These are phyloP conservation scores for Charanyca ferruginea DNA, from an alignment of 2,888 invertebrate genomes.

Conservation along the genomic window DNA sequence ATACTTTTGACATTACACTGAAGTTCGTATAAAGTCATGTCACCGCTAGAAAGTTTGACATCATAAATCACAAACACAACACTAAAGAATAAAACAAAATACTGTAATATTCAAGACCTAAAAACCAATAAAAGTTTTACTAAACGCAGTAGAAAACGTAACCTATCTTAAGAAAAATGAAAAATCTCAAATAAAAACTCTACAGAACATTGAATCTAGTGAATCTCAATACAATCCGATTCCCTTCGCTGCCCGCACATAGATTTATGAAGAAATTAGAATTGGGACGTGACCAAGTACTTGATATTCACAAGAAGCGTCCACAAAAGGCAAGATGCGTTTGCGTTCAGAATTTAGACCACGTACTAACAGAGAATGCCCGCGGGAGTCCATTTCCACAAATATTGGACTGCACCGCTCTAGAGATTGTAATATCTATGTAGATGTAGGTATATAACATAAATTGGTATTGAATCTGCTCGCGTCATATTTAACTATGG, in stretches of 20 bases:
- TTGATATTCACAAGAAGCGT: slow-evolving; percentile 73
- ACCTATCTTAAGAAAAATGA: slow-evolving; percentile 9
- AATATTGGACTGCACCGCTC: slow-evolving; percentile 82
- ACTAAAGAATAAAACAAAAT: too few relatives aligned
- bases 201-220: slow-evolving; percentile 62
- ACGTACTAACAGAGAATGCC: slow-evolving; percentile 78
- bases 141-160: slow-evolving; percentile 17
- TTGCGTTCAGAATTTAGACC: slow-evolving; percentile 75
- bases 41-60: too few relatives aligned
- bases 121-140: slow-evolving; percentile 15
- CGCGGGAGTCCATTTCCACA: slow-evolving; percentile 80
- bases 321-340: slow-evolving; percentile 74
- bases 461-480: slow-evolving; percentile 41
- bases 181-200: slow-evolving; percentile 56
- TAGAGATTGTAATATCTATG: slow-evolving; percentile 72
- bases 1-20: too few relatives aligned
- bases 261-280: slow-evolving; percentile 81
- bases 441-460: slow-evolving; percentile 34
- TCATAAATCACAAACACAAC: too few relatives aligned
- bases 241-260: slow-evolving; percentile 63
- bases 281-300: slow-evolving; percentile 73
- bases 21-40: too few relatives aligned
- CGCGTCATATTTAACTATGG: slow-evolving; percentile 40
- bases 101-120: not conserved
- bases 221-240: slow-evolving; percentile 63